These are phyloP conservation scores for Monoplex corrugatus DNA, from an alignment of 2,888 invertebrate species.

Conservation along the genomic window DNA sequence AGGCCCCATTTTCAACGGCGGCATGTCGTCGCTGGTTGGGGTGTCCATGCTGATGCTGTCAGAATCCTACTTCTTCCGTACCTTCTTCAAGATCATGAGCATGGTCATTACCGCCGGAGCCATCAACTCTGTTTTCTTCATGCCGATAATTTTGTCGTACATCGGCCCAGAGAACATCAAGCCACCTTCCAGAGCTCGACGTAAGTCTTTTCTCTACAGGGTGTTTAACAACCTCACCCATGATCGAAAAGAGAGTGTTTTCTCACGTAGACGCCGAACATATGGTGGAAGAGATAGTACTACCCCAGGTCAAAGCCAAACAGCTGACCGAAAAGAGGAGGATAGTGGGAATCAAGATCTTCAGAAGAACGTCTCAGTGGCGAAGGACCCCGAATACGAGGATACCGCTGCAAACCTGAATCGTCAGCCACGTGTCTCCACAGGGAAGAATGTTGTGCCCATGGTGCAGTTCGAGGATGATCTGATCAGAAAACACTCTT, in stretches of 20 bases:
- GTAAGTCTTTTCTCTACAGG: not conserved
- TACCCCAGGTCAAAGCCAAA: not conserved
- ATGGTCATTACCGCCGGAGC: conserved; percentile 64
- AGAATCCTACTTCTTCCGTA: conserved; percentile 64
- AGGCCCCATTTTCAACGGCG: conserved; percentile 66
- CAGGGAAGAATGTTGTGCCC: too few species aligned
- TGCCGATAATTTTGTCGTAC: conserved; percentile 63
- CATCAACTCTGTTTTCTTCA: conserved; percentile 62
- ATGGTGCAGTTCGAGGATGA: too few species aligned
- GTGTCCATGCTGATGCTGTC: conserved; percentile 62
- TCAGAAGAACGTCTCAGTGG: too few species aligned
- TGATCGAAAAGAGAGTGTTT: not conserved
- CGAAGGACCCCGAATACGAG: too few species aligned
- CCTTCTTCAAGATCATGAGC: conserved; percentile 68
- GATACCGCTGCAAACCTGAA: too few species aligned
- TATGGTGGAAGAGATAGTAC: not conserved
- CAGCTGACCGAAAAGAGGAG: not conserved
- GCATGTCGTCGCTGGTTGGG: conserved; percentile 65
- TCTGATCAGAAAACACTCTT: too few species aligned
- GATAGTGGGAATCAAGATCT: too few species aligned
- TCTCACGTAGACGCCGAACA: not conserved
- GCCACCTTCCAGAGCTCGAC: not conserved
- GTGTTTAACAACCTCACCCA: not conserved
- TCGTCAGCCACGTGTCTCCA: too few species aligned
- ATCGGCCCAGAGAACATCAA: conserved; percentile 50